Base-by-base conservation (phyloP, 2,113 vertebrate species). In the Hyperopisus bebe region DNA sequence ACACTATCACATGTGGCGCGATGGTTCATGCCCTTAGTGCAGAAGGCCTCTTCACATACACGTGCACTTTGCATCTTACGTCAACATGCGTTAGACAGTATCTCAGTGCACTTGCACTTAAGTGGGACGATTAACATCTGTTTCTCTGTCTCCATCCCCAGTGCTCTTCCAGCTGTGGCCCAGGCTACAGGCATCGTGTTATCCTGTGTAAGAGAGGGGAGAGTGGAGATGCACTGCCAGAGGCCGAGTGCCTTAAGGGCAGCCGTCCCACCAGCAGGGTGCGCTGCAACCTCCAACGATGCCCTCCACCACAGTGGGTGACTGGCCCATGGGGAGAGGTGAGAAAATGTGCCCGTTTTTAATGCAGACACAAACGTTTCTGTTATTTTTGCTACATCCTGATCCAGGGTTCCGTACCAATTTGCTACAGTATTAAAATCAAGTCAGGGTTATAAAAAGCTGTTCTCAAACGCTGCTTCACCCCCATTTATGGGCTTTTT, bases 121-220 rank as follows among this genome's bases (percentile, higher is more conserved):
- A 27, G 58, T 70, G 62, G 62, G 62, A 27, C 8, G 1, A 85
- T 6, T 11, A 7, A 1, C 85, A 53, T 48, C 88, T 35, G 6
- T 19, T 17, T 62, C 51, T 47, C 17, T 88, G 21, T 77, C 31
- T 86, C 89, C 88, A 88, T 50, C 87, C n/a, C 17, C 95, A 99
- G 98, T 99, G 98, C 90, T 97, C 97, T 39, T 98, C 98, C 0
- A 97, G 95, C 94, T 99, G 98, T 0, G 98, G 98, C 7, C 98
- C 98, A 0, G 98, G 98, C 62, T 98, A 97, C 94, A 97, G 98
- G 88, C 97, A 98, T 93, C 96, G 98, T 27, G 94, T 98, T 2
- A 95, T 99, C 82, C 96, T 99, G 89, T 99, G 98, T 93, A 98
- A 98, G 93, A 98, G 97, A 1, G 97, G 98, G 0, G 98, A 99